These are phyloP conservation scores for Lycocerus yunnanus DNA, from an alignment of 2,888 invertebrate species.

Conservation along the genomic window DNA sequence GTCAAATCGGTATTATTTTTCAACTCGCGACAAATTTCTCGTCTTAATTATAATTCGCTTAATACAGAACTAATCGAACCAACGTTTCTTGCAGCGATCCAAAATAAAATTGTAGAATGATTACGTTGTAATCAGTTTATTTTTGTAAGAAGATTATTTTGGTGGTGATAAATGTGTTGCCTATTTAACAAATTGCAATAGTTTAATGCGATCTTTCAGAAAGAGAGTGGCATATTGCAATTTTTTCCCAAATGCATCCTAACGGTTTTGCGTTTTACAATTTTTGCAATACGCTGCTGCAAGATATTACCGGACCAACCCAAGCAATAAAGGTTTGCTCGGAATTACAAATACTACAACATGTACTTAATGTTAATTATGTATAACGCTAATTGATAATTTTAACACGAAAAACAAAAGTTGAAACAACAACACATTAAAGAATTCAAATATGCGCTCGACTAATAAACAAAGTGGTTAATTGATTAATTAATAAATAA, in stretches of 20 bases:
- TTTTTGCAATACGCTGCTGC: neutral
- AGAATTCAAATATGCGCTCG: neutral
- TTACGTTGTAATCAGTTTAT: neutral
- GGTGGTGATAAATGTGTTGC: neutral
- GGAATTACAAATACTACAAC: no score
- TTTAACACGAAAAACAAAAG: neutral
- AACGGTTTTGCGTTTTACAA: neutral
- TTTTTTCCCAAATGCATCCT: neutral
- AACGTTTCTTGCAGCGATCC: neutral
- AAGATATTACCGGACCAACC: neutral
- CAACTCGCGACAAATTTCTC: no score
- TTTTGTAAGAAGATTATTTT: neutral
- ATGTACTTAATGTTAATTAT: neutral
- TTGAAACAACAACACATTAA: neutral
- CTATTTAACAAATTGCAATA: neutral
- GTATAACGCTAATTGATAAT: neutral
- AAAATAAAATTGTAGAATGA: neutral
- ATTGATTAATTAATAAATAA: neutral
- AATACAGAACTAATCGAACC: neutral
- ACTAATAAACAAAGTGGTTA: neutral
- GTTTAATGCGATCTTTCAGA: neutral
- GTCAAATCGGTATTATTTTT: no score
- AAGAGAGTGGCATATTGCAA: neutral
- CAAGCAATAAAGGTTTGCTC: neutral
- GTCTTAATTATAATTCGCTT: no score